Conservation (phyloP, 2,797 vertebrate genomes). For the Sebastes nivosus region DNA sequence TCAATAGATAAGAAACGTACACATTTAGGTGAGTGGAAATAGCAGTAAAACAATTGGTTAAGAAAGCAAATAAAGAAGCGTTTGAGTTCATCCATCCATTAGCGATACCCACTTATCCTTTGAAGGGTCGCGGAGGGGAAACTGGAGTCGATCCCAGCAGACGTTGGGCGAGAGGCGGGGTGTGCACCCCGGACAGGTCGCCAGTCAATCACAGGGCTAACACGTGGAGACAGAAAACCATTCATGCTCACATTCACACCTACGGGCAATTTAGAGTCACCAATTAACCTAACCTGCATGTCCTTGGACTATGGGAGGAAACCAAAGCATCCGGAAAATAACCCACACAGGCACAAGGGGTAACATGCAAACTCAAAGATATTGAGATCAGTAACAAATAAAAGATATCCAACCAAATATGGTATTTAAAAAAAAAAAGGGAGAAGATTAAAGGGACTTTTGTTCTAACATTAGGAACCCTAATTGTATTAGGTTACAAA, state of each 20-base stretch:
- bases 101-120: background rate
- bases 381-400: no score
- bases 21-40: background rate
- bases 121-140: background rate
- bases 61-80: background rate
- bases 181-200: background rate
- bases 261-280: background rate
- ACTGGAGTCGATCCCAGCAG: background rate
- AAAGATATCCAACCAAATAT: background rate
- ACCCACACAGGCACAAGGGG: background rate
- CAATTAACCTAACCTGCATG: background rate
- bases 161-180: background rate
- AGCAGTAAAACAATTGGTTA: background rate
- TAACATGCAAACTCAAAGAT: background rate
- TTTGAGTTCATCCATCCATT: background rate
- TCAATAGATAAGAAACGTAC: slow-evolving; percentile 32
- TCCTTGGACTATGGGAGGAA: background rate
- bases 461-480: background rate
- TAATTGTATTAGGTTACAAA: background rate
- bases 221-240: background rate
- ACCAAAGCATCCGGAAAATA: background rate
- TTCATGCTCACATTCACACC: slow-evolving; percentile 9
- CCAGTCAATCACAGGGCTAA: background rate
- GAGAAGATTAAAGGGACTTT: background rate
- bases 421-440: background rate